These are phyloP conservation scores for Drosophila prostipennis DNA, from an alignment of 2,888 invertebrate genomes.

Conservation along the genomic window DNA sequence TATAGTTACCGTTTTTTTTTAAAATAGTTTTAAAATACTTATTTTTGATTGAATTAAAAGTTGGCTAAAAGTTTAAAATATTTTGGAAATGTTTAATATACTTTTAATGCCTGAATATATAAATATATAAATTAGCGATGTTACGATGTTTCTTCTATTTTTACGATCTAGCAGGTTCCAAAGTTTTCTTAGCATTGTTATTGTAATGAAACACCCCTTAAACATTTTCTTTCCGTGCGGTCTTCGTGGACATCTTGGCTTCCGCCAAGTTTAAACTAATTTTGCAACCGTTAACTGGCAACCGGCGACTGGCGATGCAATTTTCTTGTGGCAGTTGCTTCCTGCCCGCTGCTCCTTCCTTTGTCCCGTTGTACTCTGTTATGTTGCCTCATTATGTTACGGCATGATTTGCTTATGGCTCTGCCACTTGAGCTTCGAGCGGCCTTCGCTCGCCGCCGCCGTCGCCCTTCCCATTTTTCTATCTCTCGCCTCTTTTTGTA, in stretches of 20 bases:
- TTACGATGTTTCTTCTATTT: too few relatives aligned
- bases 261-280: slow-evolving; percentile 78
- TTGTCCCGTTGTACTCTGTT: slow-evolving; percentile 24
- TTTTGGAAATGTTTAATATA: too few relatives aligned
- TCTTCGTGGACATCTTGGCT: slow-evolving; percentile 40
- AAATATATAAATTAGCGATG: too few relatives aligned
- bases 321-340: slow-evolving; percentile 68
- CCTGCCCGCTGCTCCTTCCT: slow-evolving; percentile 32
- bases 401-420: slow-evolving; percentile 62
- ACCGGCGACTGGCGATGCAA: slow-evolving; percentile 61
- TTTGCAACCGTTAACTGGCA: slow-evolving; percentile 71
- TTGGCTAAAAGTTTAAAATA: too few relatives aligned
- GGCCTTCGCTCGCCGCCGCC: slow-evolving; percentile 14
- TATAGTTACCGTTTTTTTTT: too few relatives aligned
- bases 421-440: slow-evolving; percentile 64
- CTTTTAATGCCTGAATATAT: too few relatives aligned
- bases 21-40: too few relatives aligned
- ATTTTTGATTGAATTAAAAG: too few relatives aligned
- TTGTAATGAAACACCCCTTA: too few relatives aligned
- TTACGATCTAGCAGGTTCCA: too few relatives aligned
- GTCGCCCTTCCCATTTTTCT: slow-evolving; percentile 28
- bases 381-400: slow-evolving; percentile 69
- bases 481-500: slow-evolving; percentile 1
- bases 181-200: too few relatives aligned
- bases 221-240: slow-evolving; percentile 1